Conservation (phyloP, 64 coral and sea anemone species). For the Anthopleura sola region DNA sequence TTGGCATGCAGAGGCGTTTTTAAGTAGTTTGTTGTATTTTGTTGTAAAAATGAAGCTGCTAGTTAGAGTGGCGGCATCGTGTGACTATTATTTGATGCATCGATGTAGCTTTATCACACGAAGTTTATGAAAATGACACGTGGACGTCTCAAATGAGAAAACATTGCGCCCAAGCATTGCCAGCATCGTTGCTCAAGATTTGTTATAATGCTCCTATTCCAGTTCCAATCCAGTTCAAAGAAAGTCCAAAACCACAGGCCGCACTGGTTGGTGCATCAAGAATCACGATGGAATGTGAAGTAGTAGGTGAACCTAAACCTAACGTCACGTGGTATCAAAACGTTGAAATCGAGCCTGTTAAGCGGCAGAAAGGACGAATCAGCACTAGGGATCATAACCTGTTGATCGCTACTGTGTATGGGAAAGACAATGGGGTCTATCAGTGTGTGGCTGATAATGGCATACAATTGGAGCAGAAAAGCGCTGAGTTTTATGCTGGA, state of each 20-base stretch:
- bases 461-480: conserved; percentile 61
- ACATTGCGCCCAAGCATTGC: too few relatives aligned
- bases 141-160: too few relatives aligned
- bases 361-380: conserved; percentile 34
- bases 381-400: conserved; percentile 38
- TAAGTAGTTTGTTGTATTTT: too few relatives aligned
- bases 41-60: too few relatives aligned
- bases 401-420: conserved; percentile 48
- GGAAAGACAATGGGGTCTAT: conserved; percentile 68
- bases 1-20: too few relatives aligned
- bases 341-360: conserved; percentile 18
- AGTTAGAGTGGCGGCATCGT: too few relatives aligned
- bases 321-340: conserved; percentile 88
- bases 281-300: conserved; percentile 53
- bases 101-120: too few relatives aligned
- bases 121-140: too few relatives aligned
- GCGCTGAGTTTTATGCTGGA: conserved; percentile 56
- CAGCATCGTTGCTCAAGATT: background rate
- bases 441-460: conserved; percentile 90
- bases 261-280: conserved; percentile 19
- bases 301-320: conserved; percentile 61
- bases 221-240: conserved; percentile 70
- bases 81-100: too few relatives aligned
- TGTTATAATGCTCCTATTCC: background rate
- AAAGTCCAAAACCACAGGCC: conserved; percentile 46